A percentile compares a stretch with the other conserved stretches of the same genome.
These are phyloP conservation scores for Spisula subtruncata DNA, from an alignment of 2,888 invertebrate genomes.

Conservation along the genomic window DNA sequence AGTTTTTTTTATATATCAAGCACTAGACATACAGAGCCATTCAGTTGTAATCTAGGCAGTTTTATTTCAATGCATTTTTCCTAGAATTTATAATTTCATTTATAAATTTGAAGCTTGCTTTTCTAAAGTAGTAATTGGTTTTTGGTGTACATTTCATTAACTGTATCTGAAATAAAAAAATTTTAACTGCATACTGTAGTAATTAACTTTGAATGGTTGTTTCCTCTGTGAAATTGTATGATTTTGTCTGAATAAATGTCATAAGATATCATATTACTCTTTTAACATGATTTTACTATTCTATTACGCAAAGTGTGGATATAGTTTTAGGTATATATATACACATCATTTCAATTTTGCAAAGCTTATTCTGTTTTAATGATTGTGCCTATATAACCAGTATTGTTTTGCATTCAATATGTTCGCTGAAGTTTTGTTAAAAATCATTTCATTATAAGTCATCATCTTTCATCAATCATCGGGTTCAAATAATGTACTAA, in stretches of 20 bases:
- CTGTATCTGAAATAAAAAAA: no score
- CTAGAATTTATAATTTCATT: not conserved
- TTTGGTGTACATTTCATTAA: not conserved
- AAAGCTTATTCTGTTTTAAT: not conserved
- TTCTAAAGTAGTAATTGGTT: not conserved
- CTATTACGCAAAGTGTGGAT: not conserved
- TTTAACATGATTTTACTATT: not conserved
- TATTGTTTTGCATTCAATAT: not conserved
- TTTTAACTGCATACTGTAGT: no score
- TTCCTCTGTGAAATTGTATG: no score
- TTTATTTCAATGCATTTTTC: not conserved
- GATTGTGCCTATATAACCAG: not conserved
- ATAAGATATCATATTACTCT: no score
- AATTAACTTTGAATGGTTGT: no score
- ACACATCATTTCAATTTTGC: not conserved
- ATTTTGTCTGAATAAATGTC: no score
- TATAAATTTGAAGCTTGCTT: not conserved
- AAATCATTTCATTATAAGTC: not conserved
- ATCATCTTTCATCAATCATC: not conserved
- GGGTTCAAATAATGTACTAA: not conserved
- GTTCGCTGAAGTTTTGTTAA: not conserved
- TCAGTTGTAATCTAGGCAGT: not conserved
- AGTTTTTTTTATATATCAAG: not conserved
- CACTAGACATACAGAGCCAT: not conserved
- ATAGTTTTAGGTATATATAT: constrained; percentile 17